Evolutionary conservation across 2,888 invertebrate species (phyloP).

Genomic region (Melangyna quadrimaculata): DNA sequence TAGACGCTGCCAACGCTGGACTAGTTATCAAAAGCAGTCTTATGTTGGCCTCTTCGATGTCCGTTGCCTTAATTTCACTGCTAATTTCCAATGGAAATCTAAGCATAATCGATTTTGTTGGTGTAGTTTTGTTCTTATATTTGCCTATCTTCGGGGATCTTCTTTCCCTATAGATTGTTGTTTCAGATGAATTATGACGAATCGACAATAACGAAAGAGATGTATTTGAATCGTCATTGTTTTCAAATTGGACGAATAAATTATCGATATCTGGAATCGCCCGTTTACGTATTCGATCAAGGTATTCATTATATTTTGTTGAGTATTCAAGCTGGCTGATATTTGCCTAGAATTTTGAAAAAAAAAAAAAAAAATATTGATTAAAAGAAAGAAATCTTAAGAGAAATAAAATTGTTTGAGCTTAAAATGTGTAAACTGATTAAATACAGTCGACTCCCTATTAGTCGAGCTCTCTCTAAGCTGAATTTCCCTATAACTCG

Average conservation of each 20-base stretch:
- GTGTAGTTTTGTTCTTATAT: background rate
- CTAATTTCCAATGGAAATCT: slow-evolving; percentile 74
- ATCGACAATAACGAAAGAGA: slow-evolving; percentile 75
- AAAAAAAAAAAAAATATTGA: background rate
- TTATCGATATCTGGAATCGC: slow-evolving; percentile 51
- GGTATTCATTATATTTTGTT: slow-evolving; percentile 84
- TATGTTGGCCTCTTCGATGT: slow-evolving; percentile 78
- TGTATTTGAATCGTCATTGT: slow-evolving; percentile 23
- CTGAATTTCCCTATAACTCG: too few species aligned
- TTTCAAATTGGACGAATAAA: slow-evolving; percentile 10
- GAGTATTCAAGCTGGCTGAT: slow-evolving; percentile 85
- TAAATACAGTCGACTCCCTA: too few species aligned
- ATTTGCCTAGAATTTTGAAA: slow-evolving; percentile 83
- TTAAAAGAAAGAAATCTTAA: background rate
- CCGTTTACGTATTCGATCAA: slow-evolving; percentile 80
- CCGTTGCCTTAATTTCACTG: slow-evolving; percentile 72
- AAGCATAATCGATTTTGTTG: slow-evolving; percentile 73
- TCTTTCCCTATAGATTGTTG: slow-evolving; percentile 25
- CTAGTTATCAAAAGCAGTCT: slow-evolving; percentile 77
- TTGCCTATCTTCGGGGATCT: slow-evolving; percentile 16
- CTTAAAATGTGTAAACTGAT: too few species aligned
- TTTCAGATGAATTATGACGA: slow-evolving; percentile 72
- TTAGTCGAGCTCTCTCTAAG: too few species aligned
- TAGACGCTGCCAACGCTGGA: slow-evolving; percentile 73
- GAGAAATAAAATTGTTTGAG: background rate